Evolutionary conservation across 2,797 vertebrate species (phyloP).

Genomic region (Mycteria americana): DNA sequence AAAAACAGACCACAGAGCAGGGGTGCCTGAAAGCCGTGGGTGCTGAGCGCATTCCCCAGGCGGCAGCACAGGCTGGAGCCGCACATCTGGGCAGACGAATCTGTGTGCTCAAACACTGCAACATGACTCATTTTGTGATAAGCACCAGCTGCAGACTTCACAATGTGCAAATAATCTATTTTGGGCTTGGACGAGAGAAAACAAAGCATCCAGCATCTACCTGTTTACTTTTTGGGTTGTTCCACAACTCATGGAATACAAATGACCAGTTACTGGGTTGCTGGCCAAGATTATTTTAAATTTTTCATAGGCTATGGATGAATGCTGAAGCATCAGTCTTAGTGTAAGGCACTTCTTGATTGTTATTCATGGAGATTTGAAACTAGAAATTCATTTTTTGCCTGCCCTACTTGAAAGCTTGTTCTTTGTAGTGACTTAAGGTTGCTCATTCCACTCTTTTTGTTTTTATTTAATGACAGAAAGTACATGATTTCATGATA

Average conservation of each 20-base stretch:
- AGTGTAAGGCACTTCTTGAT: neutral
- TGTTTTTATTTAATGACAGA: neutral
- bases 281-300: neutral
- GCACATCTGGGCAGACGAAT: neutral
- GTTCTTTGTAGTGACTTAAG: neutral
- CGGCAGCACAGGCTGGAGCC: neutral
- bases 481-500: neutral
- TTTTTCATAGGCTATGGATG: neutral
- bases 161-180: neutral
- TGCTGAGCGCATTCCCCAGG: neutral
- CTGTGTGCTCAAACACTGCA: neutral
- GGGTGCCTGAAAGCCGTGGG: neutral
- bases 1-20: neutral
- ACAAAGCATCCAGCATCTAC: neutral
- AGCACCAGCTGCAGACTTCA: neutral
- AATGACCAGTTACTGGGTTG: neutral
- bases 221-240: neutral
- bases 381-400: neutral
- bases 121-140: neutral
- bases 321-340: neutral
- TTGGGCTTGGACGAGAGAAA: neutral
- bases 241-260: neutral
- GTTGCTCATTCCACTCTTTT: neutral
- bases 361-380: neutral
- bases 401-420: neutral